Evolutionary conservation across 2,888 invertebrate species (phyloP).

Genomic region (Cataglyphis cursor): DNA sequence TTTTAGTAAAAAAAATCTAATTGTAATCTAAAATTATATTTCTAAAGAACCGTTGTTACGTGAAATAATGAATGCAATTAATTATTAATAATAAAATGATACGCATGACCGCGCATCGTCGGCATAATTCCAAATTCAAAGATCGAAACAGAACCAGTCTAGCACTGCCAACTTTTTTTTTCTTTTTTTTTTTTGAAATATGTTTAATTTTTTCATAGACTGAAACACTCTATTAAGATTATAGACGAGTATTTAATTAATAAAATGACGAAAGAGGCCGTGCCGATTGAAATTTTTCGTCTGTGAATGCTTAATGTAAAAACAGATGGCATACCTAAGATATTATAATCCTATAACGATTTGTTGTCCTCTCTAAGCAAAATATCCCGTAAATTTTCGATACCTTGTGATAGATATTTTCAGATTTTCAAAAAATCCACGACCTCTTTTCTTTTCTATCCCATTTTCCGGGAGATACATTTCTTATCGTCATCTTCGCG

Average conservation of each 20-base stretch:
- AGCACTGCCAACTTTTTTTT: conserved; percentile 74
- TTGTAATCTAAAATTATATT: not conserved
- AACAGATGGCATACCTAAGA: conserved; percentile 8
- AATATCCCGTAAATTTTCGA: conserved; percentile 63
- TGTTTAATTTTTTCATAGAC: conserved; percentile 80
- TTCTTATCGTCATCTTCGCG: conserved; percentile 47
- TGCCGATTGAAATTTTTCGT: conserved; percentile 34
- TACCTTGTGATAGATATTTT: conserved; percentile 72
- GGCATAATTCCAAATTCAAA: conserved; percentile 49
- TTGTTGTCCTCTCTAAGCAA: conserved; percentile 50
- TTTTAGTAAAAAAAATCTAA: not conserved
- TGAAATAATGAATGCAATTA: not conserved
- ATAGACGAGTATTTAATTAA: conserved; percentile 75
- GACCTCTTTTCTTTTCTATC: conserved; percentile 49
- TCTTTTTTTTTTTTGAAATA: conserved; percentile 34
- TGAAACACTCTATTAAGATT: conserved; percentile 76
- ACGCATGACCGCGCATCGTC: conserved; percentile 34
- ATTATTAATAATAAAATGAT: conserved; percentile 14
- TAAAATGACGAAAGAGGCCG: conserved; percentile 34
- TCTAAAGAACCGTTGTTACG: not conserved
- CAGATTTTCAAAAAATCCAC: conserved; percentile 49
- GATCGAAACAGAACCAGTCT: conserved; percentile 56
- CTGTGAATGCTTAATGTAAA: conserved; percentile 23
- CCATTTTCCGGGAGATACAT: conserved; percentile 39
- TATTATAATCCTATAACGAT: conserved; percentile 43